Conservation (phyloP, 1,140 invertebrate genomes). For the Dendroctonus ponderosae region DNA sequence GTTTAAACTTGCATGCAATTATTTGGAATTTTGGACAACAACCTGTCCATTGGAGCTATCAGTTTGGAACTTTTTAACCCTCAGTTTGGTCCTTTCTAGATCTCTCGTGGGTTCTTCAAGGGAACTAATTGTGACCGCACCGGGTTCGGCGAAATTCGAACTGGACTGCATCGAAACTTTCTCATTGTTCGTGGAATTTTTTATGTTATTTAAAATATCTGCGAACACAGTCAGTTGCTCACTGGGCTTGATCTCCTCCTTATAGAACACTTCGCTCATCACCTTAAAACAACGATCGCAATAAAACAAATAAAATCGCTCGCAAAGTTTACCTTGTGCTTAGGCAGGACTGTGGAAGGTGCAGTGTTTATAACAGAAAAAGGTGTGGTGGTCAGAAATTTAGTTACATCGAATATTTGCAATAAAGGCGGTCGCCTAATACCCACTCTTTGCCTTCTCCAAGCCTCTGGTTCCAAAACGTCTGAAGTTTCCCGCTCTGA, state of each 20-base stretch:
- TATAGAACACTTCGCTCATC: conserved; percentile 48
- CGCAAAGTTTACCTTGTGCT: conserved; percentile 29
- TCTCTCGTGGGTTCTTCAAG: conserved; percentile 13
- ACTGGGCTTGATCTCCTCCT: conserved; percentile 48
- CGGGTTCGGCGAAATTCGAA: conserved; percentile 20
- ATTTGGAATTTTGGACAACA: too few relatives aligned
- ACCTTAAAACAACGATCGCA: conserved; percentile 19
- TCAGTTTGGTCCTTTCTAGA: conserved; percentile 6
- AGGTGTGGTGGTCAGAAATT: conserved; percentile 34
- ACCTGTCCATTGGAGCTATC: conserved; percentile 4
- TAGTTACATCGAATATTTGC: conserved; percentile 39
- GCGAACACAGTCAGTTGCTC: conserved; percentile 49
- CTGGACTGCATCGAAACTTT: conserved; percentile 8
- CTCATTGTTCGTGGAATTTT: conserved; percentile 28
- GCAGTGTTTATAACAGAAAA: conserved; percentile 30
- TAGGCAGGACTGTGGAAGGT: conserved; percentile 36
- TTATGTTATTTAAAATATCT: conserved; percentile 49
- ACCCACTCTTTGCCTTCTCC: conserved; percentile 20
- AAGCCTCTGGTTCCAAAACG: conserved; percentile 26
- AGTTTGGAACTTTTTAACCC: conserved; percentile 23
- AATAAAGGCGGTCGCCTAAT: conserved; percentile 18
- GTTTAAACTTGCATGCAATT: too few relatives aligned
- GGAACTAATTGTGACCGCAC: conserved; percentile 18
- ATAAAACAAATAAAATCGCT: background rate
- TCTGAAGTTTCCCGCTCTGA: too few relatives aligned